Conservation (phyloP, 1,140 invertebrate genomes). For the Drosophila navojoa region DNA sequence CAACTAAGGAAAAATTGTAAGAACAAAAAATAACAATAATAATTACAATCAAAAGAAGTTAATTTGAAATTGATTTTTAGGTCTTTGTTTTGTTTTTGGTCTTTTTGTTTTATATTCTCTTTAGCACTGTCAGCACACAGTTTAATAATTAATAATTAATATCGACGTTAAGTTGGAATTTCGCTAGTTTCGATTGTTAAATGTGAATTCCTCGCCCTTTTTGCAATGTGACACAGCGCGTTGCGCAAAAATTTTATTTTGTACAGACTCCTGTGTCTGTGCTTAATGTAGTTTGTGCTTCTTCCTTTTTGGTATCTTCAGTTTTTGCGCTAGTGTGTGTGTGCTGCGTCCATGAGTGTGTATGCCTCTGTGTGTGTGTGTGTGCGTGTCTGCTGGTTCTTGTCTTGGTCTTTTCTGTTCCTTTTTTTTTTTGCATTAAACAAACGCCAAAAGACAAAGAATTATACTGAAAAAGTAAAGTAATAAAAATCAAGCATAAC, state of each 20-base stretch:
- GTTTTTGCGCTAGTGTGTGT: constrained; percentile 15
- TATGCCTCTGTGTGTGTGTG: constrained; percentile 28
- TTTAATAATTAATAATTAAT: not conserved
- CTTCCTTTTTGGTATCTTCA: constrained; percentile 50
- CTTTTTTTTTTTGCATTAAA: constrained; percentile 61
- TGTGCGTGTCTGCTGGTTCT: constrained; percentile 39
- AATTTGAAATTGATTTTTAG: constrained; percentile 5
- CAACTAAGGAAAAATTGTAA: not conserved
- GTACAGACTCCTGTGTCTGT: constrained; percentile 55
- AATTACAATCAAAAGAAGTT: not conserved
- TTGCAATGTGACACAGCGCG: constrained; percentile 37
- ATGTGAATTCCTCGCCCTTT: constrained; percentile 16
- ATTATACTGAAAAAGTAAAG: constrained; percentile 72
- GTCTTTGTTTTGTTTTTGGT: no score
- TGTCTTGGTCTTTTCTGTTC: constrained; percentile 42
- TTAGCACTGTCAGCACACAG: not conserved
- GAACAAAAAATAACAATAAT: not conserved
- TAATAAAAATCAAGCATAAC: constrained; percentile 63
- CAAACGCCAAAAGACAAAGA: constrained; percentile 72
- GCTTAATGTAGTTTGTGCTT: constrained; percentile 55
- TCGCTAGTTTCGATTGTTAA: constrained; percentile 9
- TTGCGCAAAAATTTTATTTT: constrained; percentile 56
- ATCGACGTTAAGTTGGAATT: not conserved
- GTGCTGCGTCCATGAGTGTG: constrained; percentile 9
- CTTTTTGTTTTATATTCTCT: not conserved